Base-by-base conservation (phyloP, 2,797 vertebrate genomes). In the Dendrocincla fuliginosa region DNA sequence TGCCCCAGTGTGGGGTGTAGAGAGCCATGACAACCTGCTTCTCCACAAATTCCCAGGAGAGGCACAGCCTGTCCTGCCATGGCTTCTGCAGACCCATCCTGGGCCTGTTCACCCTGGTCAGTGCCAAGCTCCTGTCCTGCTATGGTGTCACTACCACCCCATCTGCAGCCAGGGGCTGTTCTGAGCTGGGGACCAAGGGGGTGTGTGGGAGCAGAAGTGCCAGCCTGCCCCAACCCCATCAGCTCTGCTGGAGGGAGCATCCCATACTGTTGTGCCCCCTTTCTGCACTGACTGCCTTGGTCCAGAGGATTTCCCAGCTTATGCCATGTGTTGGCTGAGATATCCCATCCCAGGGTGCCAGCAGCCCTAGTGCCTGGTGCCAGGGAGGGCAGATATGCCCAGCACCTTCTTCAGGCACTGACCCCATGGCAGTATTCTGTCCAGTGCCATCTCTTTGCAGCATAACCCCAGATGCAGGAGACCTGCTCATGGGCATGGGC, bases 401-500 rank as follows among this genome's bases (percentile, higher is more conserved):
- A 57, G 4, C 30, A 13, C 32, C 27, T 57, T n/a, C 37, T 85
- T 24, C 33, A 68, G 27, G 9, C 50, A 24, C 46, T 20, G 10
- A 1, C 13, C 16, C 50, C 1, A 1, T 33, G 44, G 23, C 1
- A 1, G 80, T 67, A 18, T 9, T 52, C 17, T 24, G n/a, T 41
- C 30, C 19, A 39, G 42, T 50, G 30, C 60, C 27, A 42, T 33
- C 25, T 52, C 39, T 56, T 46, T 71, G 56, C 49, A 70, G 24
- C 1, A 1, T 47, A 83, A 39, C 28, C 35, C 50, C 49, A 68
- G 41, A 37, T 9, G 3, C 19, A 10, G 59, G 37, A 71, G 41
- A 24, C 16, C 6, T 4, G 2, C 65, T 82, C 0, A 0, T 1
- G 6, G 6, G 30, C 2, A 2, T 0, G 2, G 17, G 46, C 23